Percentiles rank a stretch among this genome's conserved stretches.
phyloP scores from a whole-genome alignment of 2,888 invertebrate species.

The Amblyjoppa fuscipennis region DNA sequence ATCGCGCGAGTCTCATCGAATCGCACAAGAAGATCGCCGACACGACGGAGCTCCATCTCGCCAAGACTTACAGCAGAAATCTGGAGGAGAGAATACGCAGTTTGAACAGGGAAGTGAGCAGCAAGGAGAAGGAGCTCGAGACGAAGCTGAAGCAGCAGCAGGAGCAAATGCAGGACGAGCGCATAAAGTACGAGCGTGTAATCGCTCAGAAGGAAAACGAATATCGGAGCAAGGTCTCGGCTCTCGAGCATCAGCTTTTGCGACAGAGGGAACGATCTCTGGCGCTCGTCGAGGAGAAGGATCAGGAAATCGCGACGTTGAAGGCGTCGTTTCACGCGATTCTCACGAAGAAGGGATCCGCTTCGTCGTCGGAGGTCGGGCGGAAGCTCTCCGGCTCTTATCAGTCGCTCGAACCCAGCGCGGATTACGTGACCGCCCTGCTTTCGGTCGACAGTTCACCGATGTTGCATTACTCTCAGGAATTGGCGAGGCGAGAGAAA shows the following conservation, averaged over 20 bases:
- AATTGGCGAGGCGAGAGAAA: conserved; percentile 92
- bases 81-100: conserved; percentile 90
- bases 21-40: conserved; percentile 73
- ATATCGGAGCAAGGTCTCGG: conserved; percentile 86
- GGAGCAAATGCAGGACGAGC: conserved; percentile 83
- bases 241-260: conserved; percentile 90
- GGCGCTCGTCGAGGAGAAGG: conserved; percentile 92
- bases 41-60: conserved; percentile 83
- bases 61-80: conserved; percentile 88
- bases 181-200: conserved; percentile 77
- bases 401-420: conserved; percentile 74
- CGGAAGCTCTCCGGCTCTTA: conserved; percentile 76
- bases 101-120: conserved; percentile 88
- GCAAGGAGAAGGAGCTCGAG: conserved; percentile 88
- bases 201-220: conserved; percentile 86
- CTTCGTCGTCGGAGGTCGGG: conserved; percentile 74
- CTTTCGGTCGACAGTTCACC: conserved; percentile 89
- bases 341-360: conserved; percentile 84
- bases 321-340: conserved; percentile 87
- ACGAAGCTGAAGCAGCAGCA: conserved; percentile 87
- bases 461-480: conserved; percentile 93
- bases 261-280: conserved; percentile 94
- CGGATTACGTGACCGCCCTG: conserved; percentile 81
- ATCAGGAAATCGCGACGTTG: conserved; percentile 89
- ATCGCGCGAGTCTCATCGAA: conserved; percentile 72